Evolutionary conservation across 2,888 invertebrate genomes (phyloP), one percentile per base, ranked within the genome.

Genomic region (Anorthoa munda): DNA sequence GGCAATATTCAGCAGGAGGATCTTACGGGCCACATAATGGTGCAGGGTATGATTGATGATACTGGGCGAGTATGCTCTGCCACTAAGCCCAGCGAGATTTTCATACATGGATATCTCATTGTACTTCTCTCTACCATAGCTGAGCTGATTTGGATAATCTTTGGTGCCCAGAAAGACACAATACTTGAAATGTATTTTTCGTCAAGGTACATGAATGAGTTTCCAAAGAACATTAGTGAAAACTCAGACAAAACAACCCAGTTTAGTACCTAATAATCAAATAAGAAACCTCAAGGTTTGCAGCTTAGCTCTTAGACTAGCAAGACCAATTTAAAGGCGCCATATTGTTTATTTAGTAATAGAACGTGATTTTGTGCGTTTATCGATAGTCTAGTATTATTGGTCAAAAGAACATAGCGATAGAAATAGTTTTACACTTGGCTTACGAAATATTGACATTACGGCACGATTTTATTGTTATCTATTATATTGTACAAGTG

Each of bases 281-380:
- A 58, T 51, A 60, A 48, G 66, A 66, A 77, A 77, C 39, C 56
- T 61, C 81, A 77, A 77, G 50, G 55, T 39, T 53, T 53, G 26
- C 21, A 61, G 18, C 18, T 55, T 65, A 61, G 23, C 12, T 46
- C 55, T 60, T 51, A n/a, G 4, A 51, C 60, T 23, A 53, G 11
- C 17, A 45, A 31, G 31, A 80, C 61, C 64, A 53, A 64, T 64
- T 46, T 39, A 39, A 39, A 79, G 18, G 12, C 31, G 66, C 26
- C 56, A 53, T 26, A 67, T 12, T 50, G 21, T 64, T 70, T 48
- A 72, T 72, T 81, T 84, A 46, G 73, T 74, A 77, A 82, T 18
- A n/a, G 63, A 69, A 82, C 84, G 82, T 82, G 82, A 77, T 74
- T 50, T 21, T 31, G 64, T 39, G 61, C 48, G 12, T 39, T 46